These are phyloP conservation scores for Hyperoplus lanceolatus DNA, from an alignment of 2,797 vertebrate species.

Conservation along the genomic window DNA sequence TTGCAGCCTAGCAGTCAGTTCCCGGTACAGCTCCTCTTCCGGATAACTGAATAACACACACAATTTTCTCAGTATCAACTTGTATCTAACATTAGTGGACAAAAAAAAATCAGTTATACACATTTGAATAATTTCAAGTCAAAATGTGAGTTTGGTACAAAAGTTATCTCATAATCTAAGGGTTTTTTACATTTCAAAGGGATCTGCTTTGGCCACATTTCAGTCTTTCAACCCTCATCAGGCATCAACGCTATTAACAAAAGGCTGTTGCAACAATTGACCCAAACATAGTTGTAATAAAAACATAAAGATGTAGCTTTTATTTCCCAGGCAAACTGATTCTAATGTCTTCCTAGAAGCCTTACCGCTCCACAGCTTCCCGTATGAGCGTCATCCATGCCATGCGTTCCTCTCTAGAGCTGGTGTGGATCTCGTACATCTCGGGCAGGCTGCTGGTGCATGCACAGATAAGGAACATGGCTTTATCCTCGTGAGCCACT, in stretches of 20 bases:
- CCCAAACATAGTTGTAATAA: neutral
- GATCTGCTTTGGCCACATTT: neutral
- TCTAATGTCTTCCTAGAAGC: neutral
- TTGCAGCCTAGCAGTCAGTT: conserved; percentile 80
- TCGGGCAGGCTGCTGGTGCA: conserved; percentile 86
- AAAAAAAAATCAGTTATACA: too few relatives aligned
- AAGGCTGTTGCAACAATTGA: neutral
- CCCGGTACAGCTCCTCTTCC: conserved; percentile 77
- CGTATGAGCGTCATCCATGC: conserved; percentile 90
- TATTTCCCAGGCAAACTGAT: neutral
- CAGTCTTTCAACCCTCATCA: neutral
- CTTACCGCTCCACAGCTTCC: conserved; percentile 90
- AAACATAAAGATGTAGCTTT: neutral
- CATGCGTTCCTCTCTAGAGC: conserved; percentile 89
- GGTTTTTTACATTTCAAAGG: neutral
- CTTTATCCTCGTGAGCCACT: conserved; percentile 92
- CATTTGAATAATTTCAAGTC: too few relatives aligned
- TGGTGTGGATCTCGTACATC: conserved; percentile 94
- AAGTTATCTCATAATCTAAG: neutral
- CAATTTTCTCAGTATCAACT: neutral
- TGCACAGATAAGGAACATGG: conserved; percentile 93
- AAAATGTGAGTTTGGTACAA: neutral
- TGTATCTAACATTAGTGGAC: neutral
- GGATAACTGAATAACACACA: conserved; percentile 84
- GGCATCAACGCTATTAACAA: neutral